Evolutionary conservation across 2,888 invertebrate genomes (phyloP), one percentile per base, ranked within the genome.

Genomic region (Priocnemis perturbator): DNA sequence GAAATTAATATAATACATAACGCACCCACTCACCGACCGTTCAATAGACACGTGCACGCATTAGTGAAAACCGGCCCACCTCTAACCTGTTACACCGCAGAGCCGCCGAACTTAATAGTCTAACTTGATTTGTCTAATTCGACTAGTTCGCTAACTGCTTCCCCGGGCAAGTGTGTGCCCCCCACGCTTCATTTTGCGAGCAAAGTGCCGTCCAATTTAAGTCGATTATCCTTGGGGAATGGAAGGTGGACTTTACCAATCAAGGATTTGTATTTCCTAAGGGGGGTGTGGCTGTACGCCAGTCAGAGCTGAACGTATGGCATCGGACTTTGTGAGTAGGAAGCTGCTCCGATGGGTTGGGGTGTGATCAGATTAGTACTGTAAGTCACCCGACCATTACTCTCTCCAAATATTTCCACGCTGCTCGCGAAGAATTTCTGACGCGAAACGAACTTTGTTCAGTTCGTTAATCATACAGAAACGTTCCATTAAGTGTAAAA

Each of bases 121-220:
- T 72, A 78, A 80, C 78, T 77, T 75, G 78, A 81, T 83, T 79
- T 76, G 76, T 78, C 73, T 81, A 79, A 84, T 82, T 78, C 78
- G 67, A 72, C 77, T 73, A 74, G 69, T 74, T 73, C 60, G 56
- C 74, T 65, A 74, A 75, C 81, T 73, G 70, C 71, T 69, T 64
- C 65, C 66, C 55, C 67, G 59, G 59, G 52, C 65, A 62, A 71
- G 67, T 58, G 60, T 55, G 67, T 7, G 3, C 26, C 37, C 37
- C 37, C 37, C 37, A 37, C 69, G 67, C 52, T 62, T 67, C 71
- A 77, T 75, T 78, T 75, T 74, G n/a, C 67, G 60, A 64, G 68
- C 48, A 67, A 63, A 72, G 68, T 76, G 67, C 68, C 69, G 72
- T 76, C 77, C 80, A 80, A 79, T 80, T 80, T 80, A 74, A 80